Evolutionary conservation across 2,888 invertebrate genomes (phyloP), one percentile per base, ranked within the genome.

Genomic region (Agrochola lychnidis): DNA sequence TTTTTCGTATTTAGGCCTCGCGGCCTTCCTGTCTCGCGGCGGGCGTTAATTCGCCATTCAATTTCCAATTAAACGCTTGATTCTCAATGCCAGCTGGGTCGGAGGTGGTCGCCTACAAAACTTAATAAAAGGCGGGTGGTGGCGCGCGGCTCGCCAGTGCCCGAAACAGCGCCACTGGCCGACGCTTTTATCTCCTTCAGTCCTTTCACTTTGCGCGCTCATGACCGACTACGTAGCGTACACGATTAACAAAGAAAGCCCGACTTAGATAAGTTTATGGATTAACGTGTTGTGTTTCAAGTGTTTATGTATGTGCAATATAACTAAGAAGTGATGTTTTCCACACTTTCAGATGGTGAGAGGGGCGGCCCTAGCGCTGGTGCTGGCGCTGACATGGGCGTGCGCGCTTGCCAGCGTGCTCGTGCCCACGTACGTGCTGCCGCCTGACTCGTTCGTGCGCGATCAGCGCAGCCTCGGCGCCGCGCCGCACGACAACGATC

Each of bases 331-430:
- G 89, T 92, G 91, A 90, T 93, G 91, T 94, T 94, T 94, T 95
- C 84, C 86, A 94, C 93, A 93, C 92, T 97, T 96, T 93, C 97
- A 97, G 97, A 97, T 96, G 97, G 96, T 96, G 95, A 95, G 96
- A 96, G 95, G 96, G 96, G 96, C 95, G 96, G 95, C 95, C 95
- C 92, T 95, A 89, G 94, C 94, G 95, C 93, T 96, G 83, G 88
- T 93, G 92, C 90, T 96, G 92, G 96, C 96, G 95, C 95, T 96
- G 94, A 93, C 95, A 90, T 95, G 95, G 94, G 94, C 91, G 86
- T 94, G 95, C 90, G 87, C 88, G 85, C 93, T 90, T 83, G 94
- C 94, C 87, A 97, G 97, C 89, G 97, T 97, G 84, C 96, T 97
- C 81, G 96, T 97, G 89, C 97, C 97, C 81, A 96, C 96, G 84